Base-by-base conservation (phyloP, 2,888 invertebrate genomes). In the Chrysolina haemoptera region DNA sequence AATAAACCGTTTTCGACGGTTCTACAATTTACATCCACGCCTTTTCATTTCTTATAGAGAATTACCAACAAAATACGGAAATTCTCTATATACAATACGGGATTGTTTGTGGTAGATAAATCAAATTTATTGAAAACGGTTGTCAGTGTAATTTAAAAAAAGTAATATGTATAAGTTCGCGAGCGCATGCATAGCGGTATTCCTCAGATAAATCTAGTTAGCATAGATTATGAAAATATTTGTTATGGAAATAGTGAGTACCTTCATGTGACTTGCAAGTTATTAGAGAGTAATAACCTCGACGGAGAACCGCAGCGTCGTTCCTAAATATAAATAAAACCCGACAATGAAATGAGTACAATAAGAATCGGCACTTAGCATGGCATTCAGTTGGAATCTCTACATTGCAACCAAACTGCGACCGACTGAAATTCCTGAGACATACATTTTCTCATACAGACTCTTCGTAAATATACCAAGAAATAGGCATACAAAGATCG, bases 251-350 rank as follows among this genome's bases (percentile, higher is more conserved):
- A 76, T 70, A 68, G 68, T 70, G 66, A 69, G 53, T 59, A 65
- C 73, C 8, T 59, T 59, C 59, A 73, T 76, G 71, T 77, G 77
- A 77, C 76, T 76, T 68, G 71, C 68, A 59, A 59, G 77, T 74
- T 74, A 78, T 74, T 76, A 70, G 75, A 72, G 78, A 78, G 75
- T 77, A 78, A 77, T 74, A 78, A 78, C 78, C 78, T 77, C 75
- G 69, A 27, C 68, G 70, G 67, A 64, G 70, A 77, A 75, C 73
- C 77, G 68, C 72, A 72, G 40, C 68, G 55, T 67, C 66, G 72
- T 63, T 63, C 68, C 72, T 59, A 59, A 27, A 59, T 35, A 67
- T 68, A 72, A 72, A 72, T 72, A 72, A 68, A 68, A 72, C 72
- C 46, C 72, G 53, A 72, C 72, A 72, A 72, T 72, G 72, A 72